Conservation (phyloP, 2,113 vertebrate genomes). For the Proteles cristata region DNA sequence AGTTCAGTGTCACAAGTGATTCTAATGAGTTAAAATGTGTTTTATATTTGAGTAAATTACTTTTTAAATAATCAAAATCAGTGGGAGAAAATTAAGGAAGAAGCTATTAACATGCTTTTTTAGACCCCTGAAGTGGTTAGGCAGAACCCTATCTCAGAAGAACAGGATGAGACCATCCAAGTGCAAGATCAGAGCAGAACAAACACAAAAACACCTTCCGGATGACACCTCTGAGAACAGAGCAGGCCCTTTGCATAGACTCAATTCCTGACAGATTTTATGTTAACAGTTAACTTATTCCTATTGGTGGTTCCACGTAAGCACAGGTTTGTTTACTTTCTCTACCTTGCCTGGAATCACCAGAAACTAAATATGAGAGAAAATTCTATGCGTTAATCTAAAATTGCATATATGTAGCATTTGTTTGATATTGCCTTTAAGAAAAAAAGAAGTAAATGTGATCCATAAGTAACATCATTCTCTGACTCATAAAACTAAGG, state of each 20-base stretch:
- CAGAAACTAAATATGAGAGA: slow-evolving; percentile 54
- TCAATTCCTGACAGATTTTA: not conserved
- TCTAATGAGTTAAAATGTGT: not conserved
- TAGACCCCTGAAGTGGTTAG: not conserved
- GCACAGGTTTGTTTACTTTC: not conserved
- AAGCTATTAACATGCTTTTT: not conserved
- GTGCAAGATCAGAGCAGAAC: rapidly evolving
- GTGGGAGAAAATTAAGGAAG: not conserved
- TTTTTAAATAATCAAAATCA: not conserved
- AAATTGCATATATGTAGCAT: slow-evolving; percentile 48
- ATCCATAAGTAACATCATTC: slow-evolving; percentile 1
- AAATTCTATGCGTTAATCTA: slow-evolving; percentile 1
- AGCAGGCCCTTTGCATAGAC: not conserved
- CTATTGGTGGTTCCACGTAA: not conserved
- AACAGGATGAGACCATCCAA: not conserved
- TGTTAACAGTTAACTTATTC: slow-evolving; percentile 59
- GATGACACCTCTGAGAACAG: not conserved
- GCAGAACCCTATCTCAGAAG: not conserved
- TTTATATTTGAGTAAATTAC: not conserved
- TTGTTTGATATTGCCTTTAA: slow-evolving; percentile 60
- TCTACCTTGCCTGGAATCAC: not conserved
- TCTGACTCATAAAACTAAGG: slow-evolving; percentile 62
- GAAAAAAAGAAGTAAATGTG: not conserved
- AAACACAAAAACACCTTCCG: not conserved
- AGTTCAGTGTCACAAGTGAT: not conserved